phyloP scores from a whole-genome alignment of 2,797 vertebrate species.

The Monodelphis domestica region DNA sequence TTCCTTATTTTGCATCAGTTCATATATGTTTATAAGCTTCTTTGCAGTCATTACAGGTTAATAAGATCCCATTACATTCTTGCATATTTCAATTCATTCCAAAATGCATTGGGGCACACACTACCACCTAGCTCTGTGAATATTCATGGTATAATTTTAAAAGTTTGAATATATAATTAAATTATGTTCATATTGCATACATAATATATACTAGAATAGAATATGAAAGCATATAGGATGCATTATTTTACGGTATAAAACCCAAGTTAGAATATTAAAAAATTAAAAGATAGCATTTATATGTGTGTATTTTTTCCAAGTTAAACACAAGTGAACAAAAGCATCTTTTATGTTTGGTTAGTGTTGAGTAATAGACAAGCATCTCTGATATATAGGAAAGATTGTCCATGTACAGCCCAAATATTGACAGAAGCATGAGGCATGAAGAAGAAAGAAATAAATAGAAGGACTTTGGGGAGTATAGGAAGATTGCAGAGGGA shows the following conservation, averaged over 20 bases:
- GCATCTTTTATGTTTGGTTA: neutral
- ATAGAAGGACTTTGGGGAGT: neutral
- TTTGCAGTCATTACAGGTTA: too few species aligned
- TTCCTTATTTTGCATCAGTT: too few species aligned
- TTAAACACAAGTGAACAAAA: neutral
- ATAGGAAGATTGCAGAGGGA: neutral
- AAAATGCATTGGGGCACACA: neutral
- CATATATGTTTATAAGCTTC: too few species aligned
- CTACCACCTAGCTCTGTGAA: neutral
- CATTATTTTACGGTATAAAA: neutral
- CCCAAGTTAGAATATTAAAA: too few species aligned
- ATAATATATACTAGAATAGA: neutral
- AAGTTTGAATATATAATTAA: neutral
- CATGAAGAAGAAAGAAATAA: neutral
- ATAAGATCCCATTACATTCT: too few species aligned
- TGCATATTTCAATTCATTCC: too few species aligned
- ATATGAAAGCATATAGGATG: neutral
- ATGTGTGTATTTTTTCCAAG: neutral
- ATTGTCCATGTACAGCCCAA: neutral
- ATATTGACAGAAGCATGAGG: neutral
- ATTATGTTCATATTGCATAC: neutral
- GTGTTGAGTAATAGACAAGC: neutral
- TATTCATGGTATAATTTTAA: neutral
- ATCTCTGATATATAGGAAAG: neutral
- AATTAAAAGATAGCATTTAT: too few species aligned